phyloP scores from a whole-genome alignment of 2,888 invertebrate genomes.

The Tupiocoris notatus region DNA sequence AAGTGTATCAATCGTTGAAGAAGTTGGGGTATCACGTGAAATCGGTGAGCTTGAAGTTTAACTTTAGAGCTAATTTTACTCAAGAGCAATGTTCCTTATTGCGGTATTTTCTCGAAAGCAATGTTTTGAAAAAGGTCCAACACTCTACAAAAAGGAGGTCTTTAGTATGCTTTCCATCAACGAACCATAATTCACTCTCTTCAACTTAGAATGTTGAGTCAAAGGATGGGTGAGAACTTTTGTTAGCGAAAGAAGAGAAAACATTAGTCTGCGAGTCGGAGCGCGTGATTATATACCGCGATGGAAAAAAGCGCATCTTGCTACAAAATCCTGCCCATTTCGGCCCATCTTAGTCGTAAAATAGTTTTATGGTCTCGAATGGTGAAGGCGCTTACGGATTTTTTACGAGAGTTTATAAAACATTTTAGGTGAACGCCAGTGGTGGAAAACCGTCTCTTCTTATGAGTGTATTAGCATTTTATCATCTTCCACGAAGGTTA shows the following conservation, averaged over 20 bases:
- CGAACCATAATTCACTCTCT: slow-evolving; percentile 1
- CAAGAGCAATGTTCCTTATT: neutral
- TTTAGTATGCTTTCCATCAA: slow-evolving; percentile 12
- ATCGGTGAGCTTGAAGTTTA: too few relatives aligned
- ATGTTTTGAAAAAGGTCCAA: neutral
- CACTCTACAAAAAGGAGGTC: neutral
- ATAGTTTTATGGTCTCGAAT: slow-evolving; percentile 9
- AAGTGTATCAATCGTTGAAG: too few relatives aligned
- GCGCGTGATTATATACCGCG: slow-evolving; percentile 7
- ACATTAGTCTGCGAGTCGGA: slow-evolving; percentile 1
- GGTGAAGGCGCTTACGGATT: neutral
- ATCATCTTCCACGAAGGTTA: too few relatives aligned
- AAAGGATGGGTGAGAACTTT: neutral
- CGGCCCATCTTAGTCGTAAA: neutral
- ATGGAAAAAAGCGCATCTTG: slow-evolving; percentile 12
- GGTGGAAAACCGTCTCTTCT: neutral
- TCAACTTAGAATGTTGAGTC: neutral
- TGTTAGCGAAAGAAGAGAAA: slow-evolving; percentile 6
- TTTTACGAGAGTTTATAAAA: slow-evolving; percentile 12
- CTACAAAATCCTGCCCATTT: neutral
- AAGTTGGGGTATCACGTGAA: too few relatives aligned
- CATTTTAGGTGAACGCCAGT: neutral
- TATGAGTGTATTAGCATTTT: neutral
- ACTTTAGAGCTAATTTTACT: too few relatives aligned
- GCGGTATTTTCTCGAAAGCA: neutral